Evolutionary conservation across 2,797 vertebrate genomes (phyloP), one percentile per base, ranked within the genome.

Genomic region (Pachyuromys duprasi): DNA sequence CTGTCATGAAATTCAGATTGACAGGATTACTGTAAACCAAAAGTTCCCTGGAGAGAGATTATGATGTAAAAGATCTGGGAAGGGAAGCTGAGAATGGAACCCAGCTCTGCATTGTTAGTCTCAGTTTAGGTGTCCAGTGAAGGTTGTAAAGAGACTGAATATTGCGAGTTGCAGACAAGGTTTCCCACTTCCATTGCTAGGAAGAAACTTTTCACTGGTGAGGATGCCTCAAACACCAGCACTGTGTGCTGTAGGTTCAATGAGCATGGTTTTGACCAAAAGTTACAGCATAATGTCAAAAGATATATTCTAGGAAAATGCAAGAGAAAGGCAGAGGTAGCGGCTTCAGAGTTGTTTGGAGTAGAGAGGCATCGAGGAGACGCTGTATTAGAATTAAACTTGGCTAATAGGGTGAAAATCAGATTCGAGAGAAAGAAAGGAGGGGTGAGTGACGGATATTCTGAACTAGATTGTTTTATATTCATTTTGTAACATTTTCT

Each of bases 251-350:
- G 24, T 17, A 70, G 39, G 33, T 33, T 55, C 31, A 39, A 53
- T 8, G 3, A 39, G 31, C 60, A 15, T 91, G 55, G 15, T 94
- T 78, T 90, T 24, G 49, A 75, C 60, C 36, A 78, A 8, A 53
- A 72, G 53, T 74, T 39, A 53, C 53, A 57, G n/a, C 55, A 49
- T 84, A 55, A 53, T 82, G 33, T 76, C 90, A 79, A 45, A 86
- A 67, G 67, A 81, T 26, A 28, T 70, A 15, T 90, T 93, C 93
- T 57, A 86, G 79, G 92, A 78, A 88, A 97, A 69, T 78, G 45
- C 62, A 18, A 69, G 22, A 74, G 33, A 26, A 65, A 14, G 4
- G 8, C 14, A 92, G 42, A 90, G 84, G 26, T 89, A 28, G 62
- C 42, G 15, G 53, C 49, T 76, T 93, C 86, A 31, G 7, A 12